Base-by-base conservation (phyloP, 1,140 invertebrate genomes). In the Lerema accius region DNA sequence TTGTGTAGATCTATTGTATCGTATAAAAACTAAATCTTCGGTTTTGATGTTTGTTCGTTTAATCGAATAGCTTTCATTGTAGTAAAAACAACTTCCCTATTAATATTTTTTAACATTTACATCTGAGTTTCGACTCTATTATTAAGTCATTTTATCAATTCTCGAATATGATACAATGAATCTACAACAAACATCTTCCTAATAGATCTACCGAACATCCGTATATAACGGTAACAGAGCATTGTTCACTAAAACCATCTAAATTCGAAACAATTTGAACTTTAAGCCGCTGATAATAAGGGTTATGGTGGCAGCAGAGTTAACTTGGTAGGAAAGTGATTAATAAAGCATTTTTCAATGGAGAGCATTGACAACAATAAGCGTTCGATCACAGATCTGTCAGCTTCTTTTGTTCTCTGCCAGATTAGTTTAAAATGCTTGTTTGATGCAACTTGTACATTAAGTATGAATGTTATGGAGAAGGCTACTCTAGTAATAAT, bases 371-470 rank as follows among this genome's bases (percentile, higher is more conserved):
- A 78, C 64, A 69, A 76, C 63, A 74, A 73, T 78, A 76, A 76
- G 66, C 58, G 50, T 63, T 78, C 68, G 70, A 70, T 78, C 76
- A 78, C 69, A 71, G 28, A 73, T 65, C 65, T 78, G 70, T 78
- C 76, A 71, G 64, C 63, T 51, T 19, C 19, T 26, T 49, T 58
- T 42, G 42, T 63, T 67, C 71, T 64, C 62, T 68, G 67, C 58
- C 63, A 32, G 53, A 56, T 56, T 56, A 56, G 50, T 53, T 37
- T 32, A 45, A 56, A 53, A 37, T 40, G 16, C 28, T n/a, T 55
- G 17, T 14, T 15, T 14, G 11, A 23, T 40, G 43, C 43, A 56
- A 32, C 13, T 32, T 45, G 53, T 56, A 43, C 40, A 56, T 13
- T 3, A 14, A 23, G 50, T n/a, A n/a, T n/a, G n/a, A n/a, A n/a